phyloP scores from a whole-genome alignment of 2,888 invertebrate genomes.

The Dioctria linearis region DNA sequence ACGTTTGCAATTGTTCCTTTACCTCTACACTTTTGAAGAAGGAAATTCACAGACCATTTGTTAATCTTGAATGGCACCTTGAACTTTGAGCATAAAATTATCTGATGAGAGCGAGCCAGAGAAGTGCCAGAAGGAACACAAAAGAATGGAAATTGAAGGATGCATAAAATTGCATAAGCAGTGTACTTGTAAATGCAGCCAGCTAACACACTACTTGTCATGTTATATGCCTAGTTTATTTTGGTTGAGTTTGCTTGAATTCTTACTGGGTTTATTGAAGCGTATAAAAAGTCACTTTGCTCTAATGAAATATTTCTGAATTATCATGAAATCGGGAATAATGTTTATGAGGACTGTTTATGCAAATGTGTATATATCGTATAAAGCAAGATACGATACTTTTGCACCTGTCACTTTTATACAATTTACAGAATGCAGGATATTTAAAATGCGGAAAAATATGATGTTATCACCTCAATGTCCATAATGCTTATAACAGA shows the following conservation, averaged over 20 bases:
- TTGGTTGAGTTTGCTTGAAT: background rate
- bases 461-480: too few species aligned
- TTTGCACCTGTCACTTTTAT: too few species aligned
- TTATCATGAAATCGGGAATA: too few species aligned
- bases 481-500: too few species aligned
- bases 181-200: background rate
- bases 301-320: too few species aligned
- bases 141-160: conserved; percentile 7
- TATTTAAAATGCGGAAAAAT: too few species aligned
- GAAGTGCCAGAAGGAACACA: conserved; percentile 2
- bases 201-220: background rate
- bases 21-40: conserved; percentile 7
- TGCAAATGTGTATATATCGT: too few species aligned
- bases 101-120: conserved; percentile 16
- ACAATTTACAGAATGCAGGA: too few species aligned
- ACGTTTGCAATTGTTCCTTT: conserved; percentile 45
- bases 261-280: conserved; percentile 31
- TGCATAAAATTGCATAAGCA: background rate
- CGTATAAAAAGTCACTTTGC: conserved; percentile 4
- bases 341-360: too few species aligned
- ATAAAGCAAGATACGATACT: too few species aligned
- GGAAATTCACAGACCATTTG: conserved; percentile 54
- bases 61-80: conserved; percentile 55
- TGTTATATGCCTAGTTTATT: background rate
- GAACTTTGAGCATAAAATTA: conserved; percentile 48